phyloP scores from a whole-genome alignment of 2,113 vertebrate species.

The Takifugu bimaculatus region DNA sequence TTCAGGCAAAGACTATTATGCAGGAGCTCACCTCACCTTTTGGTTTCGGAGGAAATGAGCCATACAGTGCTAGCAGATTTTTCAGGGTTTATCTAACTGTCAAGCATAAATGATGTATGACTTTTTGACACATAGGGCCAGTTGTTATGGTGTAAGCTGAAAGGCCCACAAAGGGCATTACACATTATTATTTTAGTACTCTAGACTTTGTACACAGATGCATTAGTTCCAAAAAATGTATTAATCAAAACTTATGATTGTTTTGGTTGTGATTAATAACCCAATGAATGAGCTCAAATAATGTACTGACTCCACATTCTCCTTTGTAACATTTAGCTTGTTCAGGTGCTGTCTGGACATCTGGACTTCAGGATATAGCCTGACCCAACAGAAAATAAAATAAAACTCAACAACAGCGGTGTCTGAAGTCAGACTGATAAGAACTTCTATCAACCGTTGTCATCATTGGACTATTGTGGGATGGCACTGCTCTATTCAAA shows the following conservation, averaged over 20 bases:
- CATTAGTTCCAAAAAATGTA: no score
- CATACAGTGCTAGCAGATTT: conserved; percentile 35
- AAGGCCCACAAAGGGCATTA: no score
- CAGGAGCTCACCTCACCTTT: conserved; percentile 2
- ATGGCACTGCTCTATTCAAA: not conserved
- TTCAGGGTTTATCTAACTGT: conserved; percentile 27
- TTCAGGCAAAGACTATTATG: conserved; percentile 3
- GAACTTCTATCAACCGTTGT: not conserved
- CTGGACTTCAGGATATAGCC: not conserved
- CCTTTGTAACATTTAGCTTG: no score
- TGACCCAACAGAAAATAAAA: not conserved
- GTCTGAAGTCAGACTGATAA: not conserved
- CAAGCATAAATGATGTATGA: conserved; percentile 31
- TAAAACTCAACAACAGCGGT: not conserved
- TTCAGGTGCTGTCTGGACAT: no score
- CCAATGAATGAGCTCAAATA: no score
- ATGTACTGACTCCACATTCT: no score
- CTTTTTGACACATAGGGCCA: conserved; percentile 27
- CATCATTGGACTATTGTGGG: not conserved
- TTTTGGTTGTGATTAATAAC: no score
- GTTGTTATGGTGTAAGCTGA: not conserved
- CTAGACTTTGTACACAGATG: no score
- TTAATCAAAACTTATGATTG: no score
- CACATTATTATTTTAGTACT: no score
- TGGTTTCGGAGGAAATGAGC: conserved; percentile 23